Conservation (phyloP, 2,888 invertebrate genomes). For the Calliopum simillimum region DNA sequence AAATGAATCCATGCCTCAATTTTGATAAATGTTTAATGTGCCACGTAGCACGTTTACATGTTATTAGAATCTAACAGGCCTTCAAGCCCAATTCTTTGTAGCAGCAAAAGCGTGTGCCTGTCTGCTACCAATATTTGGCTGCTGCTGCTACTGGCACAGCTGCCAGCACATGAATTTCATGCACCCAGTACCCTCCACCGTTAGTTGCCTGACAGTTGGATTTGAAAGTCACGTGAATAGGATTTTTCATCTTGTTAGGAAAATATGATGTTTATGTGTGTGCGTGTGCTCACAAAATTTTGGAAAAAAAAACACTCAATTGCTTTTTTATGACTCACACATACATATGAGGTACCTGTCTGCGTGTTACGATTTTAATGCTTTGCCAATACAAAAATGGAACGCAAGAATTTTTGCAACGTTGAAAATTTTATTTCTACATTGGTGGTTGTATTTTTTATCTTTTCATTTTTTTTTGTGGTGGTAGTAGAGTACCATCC, state of each 20-base stretch:
- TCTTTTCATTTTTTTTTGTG: not conserved
- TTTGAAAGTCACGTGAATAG: constrained; percentile 31
- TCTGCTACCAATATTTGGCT: not conserved
- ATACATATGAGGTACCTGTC: too few species aligned
- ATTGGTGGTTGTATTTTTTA: not conserved
- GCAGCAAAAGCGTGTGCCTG: not conserved
- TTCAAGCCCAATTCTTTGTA: not conserved
- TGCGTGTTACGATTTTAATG: too few species aligned
- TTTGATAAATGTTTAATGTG: constrained; percentile 20
- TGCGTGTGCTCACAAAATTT: not conserved
- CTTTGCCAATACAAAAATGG: too few species aligned
- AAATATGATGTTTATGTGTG: not conserved
- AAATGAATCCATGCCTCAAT: constrained; percentile 13
- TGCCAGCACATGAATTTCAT: not conserved
- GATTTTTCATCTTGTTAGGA: constrained; percentile 20
- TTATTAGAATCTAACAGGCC: not conserved
- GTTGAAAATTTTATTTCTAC: not conserved
- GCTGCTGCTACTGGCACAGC: not conserved
- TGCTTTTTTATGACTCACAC: too few species aligned
- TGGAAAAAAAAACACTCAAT: too few species aligned
- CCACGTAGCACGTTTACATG: constrained; percentile 19
- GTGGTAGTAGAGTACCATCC: not conserved
- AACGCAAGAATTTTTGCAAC: not conserved
- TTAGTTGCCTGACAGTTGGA: constrained; percentile 18
- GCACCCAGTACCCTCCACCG: not conserved